Conservation (phyloP, 2,888 invertebrate genomes). For the Cataglyphis albicans region DNA sequence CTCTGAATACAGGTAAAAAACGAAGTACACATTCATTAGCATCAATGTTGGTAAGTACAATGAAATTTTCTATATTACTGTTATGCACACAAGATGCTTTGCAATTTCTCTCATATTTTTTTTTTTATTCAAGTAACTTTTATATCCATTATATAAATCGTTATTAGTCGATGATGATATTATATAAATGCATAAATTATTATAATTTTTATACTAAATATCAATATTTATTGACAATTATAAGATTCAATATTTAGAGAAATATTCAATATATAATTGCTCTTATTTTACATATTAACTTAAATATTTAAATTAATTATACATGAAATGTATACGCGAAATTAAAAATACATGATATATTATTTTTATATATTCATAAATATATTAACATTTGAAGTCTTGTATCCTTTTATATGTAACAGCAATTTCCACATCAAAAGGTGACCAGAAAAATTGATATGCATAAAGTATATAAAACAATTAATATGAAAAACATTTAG, state of each 20-base stretch:
- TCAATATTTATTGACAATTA: not conserved
- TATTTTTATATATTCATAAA: not conserved
- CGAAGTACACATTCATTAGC: not conserved
- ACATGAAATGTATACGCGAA: too few species aligned
- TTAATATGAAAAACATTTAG: not conserved
- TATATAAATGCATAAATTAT: not conserved
- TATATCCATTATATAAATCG: not conserved
- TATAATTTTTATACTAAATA: not conserved
- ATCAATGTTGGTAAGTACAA: slow-evolving; percentile 5
- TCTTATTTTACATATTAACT: not conserved
- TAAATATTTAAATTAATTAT: not conserved
- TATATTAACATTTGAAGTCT: not conserved
- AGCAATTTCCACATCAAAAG: not conserved
- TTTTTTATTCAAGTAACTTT: not conserved
- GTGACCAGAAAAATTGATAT: not conserved
- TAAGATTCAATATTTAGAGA: not conserved
- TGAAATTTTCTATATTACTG: not conserved
- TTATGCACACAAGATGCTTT: not conserved
- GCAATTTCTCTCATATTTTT: not conserved
- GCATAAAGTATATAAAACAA: not conserved
- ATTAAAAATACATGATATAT: not conserved
- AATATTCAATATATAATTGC: not conserved
- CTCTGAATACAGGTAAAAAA: not conserved
- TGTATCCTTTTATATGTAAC: not conserved
- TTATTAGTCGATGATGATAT: not conserved